These are phyloP conservation scores for Iguana delicatissima DNA, from an alignment of 2,797 vertebrate genomes.

Conservation along the genomic window DNA sequence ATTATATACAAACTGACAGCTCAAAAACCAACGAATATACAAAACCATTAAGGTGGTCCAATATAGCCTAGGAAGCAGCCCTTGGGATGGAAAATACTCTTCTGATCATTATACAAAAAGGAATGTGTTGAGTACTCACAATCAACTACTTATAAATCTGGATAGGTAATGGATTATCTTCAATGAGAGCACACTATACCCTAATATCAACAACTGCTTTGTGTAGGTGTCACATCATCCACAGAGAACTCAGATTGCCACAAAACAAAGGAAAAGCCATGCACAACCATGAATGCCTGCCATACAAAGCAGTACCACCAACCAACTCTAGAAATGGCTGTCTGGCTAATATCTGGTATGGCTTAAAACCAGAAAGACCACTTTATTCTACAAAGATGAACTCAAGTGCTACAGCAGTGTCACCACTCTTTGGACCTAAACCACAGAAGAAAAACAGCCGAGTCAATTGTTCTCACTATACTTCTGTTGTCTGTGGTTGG, in stretches of 20 bases:
- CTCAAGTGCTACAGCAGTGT: constrained; percentile 60
- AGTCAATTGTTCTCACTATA: constrained; percentile 41
- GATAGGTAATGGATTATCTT: not conserved
- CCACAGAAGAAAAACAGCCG: constrained; percentile 28
- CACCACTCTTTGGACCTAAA: constrained; percentile 69
- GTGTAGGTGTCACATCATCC: constrained; percentile 49
- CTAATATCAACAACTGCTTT: not conserved
- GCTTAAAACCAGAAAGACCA: constrained; percentile 58
- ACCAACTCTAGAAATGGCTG: constrained; percentile 55
- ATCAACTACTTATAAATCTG: rapidly evolving
- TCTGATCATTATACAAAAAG: rapidly evolving
- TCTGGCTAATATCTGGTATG: constrained; percentile 49
- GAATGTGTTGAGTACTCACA: not conserved
- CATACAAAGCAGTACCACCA: constrained; percentile 52
- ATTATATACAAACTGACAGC: not conserved
- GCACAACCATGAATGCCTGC: constrained; percentile 51
- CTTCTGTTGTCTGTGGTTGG: not conserved
- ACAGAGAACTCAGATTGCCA: constrained; percentile 34
- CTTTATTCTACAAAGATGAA: constrained; percentile 72
- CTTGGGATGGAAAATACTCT: not conserved
- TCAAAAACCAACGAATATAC: not conserved
- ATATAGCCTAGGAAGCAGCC: not conserved
- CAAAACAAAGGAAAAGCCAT: constrained; percentile 45
- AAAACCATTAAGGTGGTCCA: not conserved
- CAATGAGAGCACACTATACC: rapidly evolving